Percentiles rank a stretch among this genome's conserved stretches.
Evolutionary conservation across 2,888 invertebrate species (phyloP).

Genomic region (Agrotis ipsilon): DNA sequence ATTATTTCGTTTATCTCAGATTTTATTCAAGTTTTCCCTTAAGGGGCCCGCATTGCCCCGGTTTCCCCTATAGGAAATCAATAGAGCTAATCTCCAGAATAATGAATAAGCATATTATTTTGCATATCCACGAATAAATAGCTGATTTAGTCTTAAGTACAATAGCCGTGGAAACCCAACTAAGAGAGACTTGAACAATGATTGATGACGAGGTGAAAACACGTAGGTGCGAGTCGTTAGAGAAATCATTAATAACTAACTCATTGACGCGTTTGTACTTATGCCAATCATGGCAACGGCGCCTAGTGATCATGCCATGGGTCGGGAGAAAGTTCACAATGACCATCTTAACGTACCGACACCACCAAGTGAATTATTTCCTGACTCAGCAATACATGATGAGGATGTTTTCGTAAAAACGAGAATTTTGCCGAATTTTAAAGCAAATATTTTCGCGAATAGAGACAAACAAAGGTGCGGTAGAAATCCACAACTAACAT

Average conservation of each 20-base stretch:
- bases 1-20: no score
- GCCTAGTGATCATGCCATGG: conserved; percentile 63
- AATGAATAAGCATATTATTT: conserved; percentile 21
- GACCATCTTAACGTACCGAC: conserved; percentile 59
- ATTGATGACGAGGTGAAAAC: conserved; percentile 70
- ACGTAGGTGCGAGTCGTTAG: conserved; percentile 64
- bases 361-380: conserved; percentile 55
- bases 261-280: conserved; percentile 67
- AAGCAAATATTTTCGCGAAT: conserved; percentile 35
- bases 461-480: conserved; percentile 27
- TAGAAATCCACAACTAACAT: conserved; percentile 30
- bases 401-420: conserved; percentile 41
- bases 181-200: conserved; percentile 62
- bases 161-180: conserved; percentile 52
- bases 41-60: no score
- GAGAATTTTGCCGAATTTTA: conserved; percentile 40
- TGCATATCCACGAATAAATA: conserved; percentile 32
- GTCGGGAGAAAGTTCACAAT: conserved; percentile 75
- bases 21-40: no score
- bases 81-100: conserved; percentile 17
- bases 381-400: conserved; percentile 61
- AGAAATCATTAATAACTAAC: conserved; percentile 77
- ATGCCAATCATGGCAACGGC: conserved; percentile 73
- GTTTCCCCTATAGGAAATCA: conserved; percentile 28
- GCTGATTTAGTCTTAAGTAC: conserved; percentile 18